Conservation (phyloP, 2,797 vertebrate genomes). For the Sebastes minor region DNA sequence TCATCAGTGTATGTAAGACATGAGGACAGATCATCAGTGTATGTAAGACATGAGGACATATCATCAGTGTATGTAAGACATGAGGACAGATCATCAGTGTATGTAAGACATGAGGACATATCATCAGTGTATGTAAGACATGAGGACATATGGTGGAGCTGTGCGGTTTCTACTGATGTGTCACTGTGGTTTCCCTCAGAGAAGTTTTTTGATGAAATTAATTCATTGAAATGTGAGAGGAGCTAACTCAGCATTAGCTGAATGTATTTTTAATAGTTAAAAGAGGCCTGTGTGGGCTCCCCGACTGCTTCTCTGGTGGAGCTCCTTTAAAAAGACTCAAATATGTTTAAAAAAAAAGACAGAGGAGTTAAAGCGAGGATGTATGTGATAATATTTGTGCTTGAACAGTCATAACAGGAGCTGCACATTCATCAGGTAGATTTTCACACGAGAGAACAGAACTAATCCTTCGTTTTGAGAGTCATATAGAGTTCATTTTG, state of each 20-base stretch:
- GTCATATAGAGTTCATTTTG: not conserved
- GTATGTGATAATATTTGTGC: not conserved
- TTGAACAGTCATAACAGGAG: not conserved
- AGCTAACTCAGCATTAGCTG: conserved; percentile 36
- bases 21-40: no score
- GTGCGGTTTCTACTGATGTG: conserved; percentile 67
- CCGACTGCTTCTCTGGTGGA: conserved; percentile 6
- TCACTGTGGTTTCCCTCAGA: conserved; percentile 65
- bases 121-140: conserved; percentile 44
- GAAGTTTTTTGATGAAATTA: conserved; percentile 68
- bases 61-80: no score
- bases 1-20: no score
- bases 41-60: no score
- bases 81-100: no score
- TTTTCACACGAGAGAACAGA: not conserved
- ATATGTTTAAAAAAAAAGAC: not conserved
- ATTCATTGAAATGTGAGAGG: conserved; percentile 57
- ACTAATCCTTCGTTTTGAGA: not conserved
- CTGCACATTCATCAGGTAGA: conserved; percentile 5
- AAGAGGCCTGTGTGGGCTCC: conserved; percentile 1
- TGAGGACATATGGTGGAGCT: conserved; percentile 48
- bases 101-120: no score
- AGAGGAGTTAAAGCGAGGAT: not conserved
- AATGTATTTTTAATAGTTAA: conserved; percentile 47
- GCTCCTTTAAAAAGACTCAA: not conserved